These are phyloP conservation scores for Rhizomys pruinosus DNA, from an alignment of 2,113 vertebrate species.

Conservation along the genomic window DNA sequence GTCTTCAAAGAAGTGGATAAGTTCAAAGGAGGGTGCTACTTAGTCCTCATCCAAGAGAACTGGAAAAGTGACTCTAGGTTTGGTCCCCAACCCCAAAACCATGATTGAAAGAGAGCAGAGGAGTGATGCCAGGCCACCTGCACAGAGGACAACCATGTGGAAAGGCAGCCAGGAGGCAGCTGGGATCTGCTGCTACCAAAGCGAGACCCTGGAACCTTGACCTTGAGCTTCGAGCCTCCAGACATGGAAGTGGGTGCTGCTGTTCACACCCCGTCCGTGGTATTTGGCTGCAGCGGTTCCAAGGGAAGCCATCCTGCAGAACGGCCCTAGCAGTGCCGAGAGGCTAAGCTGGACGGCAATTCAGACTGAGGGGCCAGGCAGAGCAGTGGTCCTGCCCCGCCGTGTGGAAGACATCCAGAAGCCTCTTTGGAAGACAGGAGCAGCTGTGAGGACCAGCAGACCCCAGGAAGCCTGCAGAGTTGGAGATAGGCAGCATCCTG, in stretches of 20 bases:
- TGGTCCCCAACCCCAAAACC: background rate
- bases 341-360: background rate
- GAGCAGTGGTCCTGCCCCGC: background rate
- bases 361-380: background rate
- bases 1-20: background rate
- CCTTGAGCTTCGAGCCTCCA: background rate
- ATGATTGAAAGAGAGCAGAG: background rate
- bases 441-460: accelerated
- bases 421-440: background rate
- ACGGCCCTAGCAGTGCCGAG: background rate
- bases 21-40: background rate
- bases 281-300: background rate
- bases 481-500: background rate
- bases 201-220: background rate
- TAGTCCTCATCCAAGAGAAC: background rate
- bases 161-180: background rate
- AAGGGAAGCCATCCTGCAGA: background rate
- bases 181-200: background rate
- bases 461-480: accelerated
- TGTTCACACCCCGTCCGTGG: too few species aligned
- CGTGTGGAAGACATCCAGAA: background rate
- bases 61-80: too few species aligned
- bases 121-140: background rate
- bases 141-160: accelerated
- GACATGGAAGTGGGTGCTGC: background rate